These are phyloP conservation scores for Euschistus heros DNA, from an alignment of 1,140 invertebrate species.

Conservation along the genomic window DNA sequence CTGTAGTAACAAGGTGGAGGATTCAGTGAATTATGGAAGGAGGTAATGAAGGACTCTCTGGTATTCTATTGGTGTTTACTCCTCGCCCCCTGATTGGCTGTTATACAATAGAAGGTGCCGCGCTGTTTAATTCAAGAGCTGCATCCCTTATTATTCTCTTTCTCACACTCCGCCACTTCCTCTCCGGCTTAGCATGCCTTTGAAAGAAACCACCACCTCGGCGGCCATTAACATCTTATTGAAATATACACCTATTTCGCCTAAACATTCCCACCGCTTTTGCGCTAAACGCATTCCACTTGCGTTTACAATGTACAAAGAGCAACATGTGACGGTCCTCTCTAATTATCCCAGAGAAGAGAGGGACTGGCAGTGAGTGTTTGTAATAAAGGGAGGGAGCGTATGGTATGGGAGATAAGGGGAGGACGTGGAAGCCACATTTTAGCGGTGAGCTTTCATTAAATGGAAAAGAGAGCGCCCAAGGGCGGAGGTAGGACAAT, in stretches of 20 bases:
- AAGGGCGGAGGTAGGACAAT: slow-evolving; percentile 1
- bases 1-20: not conserved
- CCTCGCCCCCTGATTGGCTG: not conserved
- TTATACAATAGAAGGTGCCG: slow-evolving; percentile 10
- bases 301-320: too few relatives aligned
- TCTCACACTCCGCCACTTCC: slow-evolving; percentile 1
- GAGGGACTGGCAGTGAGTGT: too few relatives aligned
- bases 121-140: slow-evolving; percentile 8
- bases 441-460: slow-evolving; percentile 10
- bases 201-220: too few relatives aligned
- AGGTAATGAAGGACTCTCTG: not conserved
- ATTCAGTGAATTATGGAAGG: slow-evolving; percentile 2
- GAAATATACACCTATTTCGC: too few relatives aligned
- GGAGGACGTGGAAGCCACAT: not conserved
- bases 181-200: not conserved
- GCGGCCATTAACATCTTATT: too few relatives aligned
- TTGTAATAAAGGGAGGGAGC: too few relatives aligned
- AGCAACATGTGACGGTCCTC: too few relatives aligned
- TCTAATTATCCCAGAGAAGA: too few relatives aligned
- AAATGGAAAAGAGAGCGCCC: not conserved
- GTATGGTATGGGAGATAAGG: too few relatives aligned
- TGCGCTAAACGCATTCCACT: too few relatives aligned
- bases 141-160: not conserved
- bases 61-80: slow-evolving; percentile 15
- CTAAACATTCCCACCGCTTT: too few relatives aligned